phyloP scores from a whole-genome alignment of 2,113 vertebrate genomes.

The Grus americana region DNA sequence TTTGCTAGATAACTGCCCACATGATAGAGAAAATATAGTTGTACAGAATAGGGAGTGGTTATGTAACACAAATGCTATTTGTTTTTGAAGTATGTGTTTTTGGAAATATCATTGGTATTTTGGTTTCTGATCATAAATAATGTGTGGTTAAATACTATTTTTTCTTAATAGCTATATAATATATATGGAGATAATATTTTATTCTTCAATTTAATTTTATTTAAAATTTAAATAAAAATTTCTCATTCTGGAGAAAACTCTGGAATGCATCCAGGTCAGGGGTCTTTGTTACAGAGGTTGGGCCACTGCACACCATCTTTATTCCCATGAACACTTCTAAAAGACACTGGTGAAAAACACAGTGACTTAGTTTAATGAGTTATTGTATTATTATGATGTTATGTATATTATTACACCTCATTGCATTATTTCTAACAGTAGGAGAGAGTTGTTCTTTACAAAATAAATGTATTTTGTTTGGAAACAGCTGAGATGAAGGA shows the following conservation, averaged over 20 bases:
- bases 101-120: neutral
- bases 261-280: neutral
- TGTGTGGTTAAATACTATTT: neutral
- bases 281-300: neutral
- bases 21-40: neutral
- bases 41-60: neutral
- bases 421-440: neutral
- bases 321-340: neutral
- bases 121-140: neutral
- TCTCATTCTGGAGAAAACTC: neutral
- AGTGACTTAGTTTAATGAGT: neutral
- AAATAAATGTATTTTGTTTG: neutral
- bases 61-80: neutral
- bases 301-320: neutral
- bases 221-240: neutral
- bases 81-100: neutral
- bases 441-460: neutral
- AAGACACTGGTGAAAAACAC: neutral
- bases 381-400: neutral
- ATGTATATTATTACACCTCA: neutral
- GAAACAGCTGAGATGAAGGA: neutral
- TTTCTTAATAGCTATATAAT: neutral
- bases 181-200: neutral
- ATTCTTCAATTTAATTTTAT: neutral
- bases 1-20: neutral